phyloP scores from a whole-genome alignment of 2,888 invertebrate genomes.

The Lochmaea capreae region DNA sequence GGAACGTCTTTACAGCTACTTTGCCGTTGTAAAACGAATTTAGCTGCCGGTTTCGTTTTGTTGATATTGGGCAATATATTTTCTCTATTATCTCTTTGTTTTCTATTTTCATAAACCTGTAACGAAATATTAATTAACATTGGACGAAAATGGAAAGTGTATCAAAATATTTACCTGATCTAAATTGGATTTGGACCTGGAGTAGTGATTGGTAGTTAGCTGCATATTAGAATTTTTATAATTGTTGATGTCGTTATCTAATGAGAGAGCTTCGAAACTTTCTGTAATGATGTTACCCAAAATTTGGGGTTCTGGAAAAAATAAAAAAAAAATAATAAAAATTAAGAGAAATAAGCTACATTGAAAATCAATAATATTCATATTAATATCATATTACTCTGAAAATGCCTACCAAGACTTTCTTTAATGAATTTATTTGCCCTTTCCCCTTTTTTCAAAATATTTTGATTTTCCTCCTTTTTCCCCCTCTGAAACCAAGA shows the following conservation, averaged over 20 bases:
- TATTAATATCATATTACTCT: no score
- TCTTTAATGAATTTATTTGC: no score
- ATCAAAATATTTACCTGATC: slow-evolving; percentile 56
- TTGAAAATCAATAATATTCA: no score
- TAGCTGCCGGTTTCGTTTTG: slow-evolving; percentile 46
- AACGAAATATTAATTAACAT: slow-evolving; percentile 19
- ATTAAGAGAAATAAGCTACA: no score
- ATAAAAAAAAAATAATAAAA: background rate
- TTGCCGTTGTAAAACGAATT: slow-evolving; percentile 61
- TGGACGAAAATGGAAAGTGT: background rate
- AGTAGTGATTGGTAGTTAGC: slow-evolving; percentile 57
- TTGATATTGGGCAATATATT: slow-evolving; percentile 56
- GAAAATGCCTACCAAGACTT: no score
- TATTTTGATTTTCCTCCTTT: no score
- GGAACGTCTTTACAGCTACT: slow-evolving; percentile 63
- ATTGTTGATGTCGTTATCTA: slow-evolving; percentile 62
- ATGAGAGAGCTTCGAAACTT: slow-evolving; percentile 61
- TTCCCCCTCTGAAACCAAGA: no score
- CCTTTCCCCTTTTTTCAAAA: no score
- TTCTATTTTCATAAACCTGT: slow-evolving; percentile 58
- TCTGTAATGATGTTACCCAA: slow-evolving; percentile 55
- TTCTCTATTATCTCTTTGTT: slow-evolving; percentile 57
- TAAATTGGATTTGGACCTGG: slow-evolving; percentile 64
- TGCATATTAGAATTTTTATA: slow-evolving; percentile 55
- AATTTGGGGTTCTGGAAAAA: slow-evolving; percentile 68